Evolutionary conservation across 2,888 invertebrate genomes (phyloP).

Genomic region (Xestobium rufovillosum): DNA sequence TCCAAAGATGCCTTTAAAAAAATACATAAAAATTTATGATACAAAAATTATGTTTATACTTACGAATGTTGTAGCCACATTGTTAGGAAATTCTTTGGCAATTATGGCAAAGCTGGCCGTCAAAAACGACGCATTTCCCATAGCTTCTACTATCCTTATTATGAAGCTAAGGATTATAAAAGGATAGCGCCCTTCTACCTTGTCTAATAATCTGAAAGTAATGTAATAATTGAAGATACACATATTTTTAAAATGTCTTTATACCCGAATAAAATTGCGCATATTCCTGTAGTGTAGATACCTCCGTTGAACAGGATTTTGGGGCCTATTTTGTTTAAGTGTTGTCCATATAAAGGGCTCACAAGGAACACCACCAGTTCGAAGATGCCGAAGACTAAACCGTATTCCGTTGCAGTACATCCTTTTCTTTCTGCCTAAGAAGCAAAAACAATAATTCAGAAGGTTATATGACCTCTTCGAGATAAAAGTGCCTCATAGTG

Average conservation of each 20-base stretch:
- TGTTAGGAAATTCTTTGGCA: constrained; percentile 80
- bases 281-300: constrained; percentile 73
- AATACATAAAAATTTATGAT: constrained; percentile 5
- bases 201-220: constrained; percentile 57
- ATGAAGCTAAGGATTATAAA: constrained; percentile 73
- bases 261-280: constrained; percentile 77
- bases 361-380: constrained; percentile 75
- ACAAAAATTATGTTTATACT: constrained; percentile 38
- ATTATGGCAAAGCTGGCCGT: constrained; percentile 83
- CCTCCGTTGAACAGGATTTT: constrained; percentile 76
- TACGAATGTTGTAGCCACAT: constrained; percentile 78
- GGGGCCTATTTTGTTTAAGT: constrained; percentile 70
- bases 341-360: constrained; percentile 75
- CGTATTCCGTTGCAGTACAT: constrained; percentile 74
- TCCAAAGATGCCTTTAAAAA: constrained; percentile 65
- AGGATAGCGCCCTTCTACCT: constrained; percentile 59
- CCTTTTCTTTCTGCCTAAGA: constrained; percentile 74
- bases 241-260: constrained; percentile 21
- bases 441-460: too few species aligned
- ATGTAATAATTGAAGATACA: constrained; percentile 5
- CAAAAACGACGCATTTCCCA: constrained; percentile 80
- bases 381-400: constrained; percentile 80
- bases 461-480: too few species aligned
- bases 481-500: too few species aligned
- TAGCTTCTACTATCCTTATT: constrained; percentile 73